Conservation (phyloP, 2,113 vertebrate species). For the Prolemur simus region DNA sequence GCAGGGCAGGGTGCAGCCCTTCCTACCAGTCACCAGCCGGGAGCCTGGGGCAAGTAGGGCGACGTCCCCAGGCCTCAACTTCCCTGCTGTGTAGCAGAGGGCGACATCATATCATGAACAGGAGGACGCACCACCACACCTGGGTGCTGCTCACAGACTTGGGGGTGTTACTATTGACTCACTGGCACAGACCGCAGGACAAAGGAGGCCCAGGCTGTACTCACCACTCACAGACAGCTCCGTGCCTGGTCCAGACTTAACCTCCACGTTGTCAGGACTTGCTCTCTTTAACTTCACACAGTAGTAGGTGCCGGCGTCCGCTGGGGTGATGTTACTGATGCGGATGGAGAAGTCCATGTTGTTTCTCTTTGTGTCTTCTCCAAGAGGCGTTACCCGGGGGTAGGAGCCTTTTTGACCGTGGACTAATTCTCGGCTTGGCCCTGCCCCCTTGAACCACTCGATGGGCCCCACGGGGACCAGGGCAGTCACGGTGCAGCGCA, state of each 20-base stretch:
- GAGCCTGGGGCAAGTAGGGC: rapidly evolving
- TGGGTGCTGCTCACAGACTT: rapidly evolving
- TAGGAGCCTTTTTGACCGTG: rapidly evolving
- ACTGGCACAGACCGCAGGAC: rapidly evolving
- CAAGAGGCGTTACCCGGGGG: rapidly evolving
- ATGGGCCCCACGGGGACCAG: rapidly evolving
- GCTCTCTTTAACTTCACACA: background rate
- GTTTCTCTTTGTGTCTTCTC: rapidly evolving
- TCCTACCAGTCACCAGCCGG: rapidly evolving
- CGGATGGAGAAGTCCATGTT: background rate
- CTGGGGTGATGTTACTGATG: background rate
- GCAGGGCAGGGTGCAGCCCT: rapidly evolving
- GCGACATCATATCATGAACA: background rate
- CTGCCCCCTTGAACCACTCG: background rate
- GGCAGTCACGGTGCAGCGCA: rapidly evolving
- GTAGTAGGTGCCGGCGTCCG: conserved; percentile 25
- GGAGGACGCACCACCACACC: rapidly evolving
- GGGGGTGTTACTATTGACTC: rapidly evolving
- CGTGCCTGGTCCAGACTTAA: rapidly evolving
- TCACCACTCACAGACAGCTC: background rate
- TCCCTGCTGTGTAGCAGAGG: no score
- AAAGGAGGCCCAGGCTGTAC: rapidly evolving
- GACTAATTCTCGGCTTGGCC: background rate
- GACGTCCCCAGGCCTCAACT: background rate
- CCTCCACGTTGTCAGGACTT: rapidly evolving